Evolutionary conservation across 2,797 vertebrate genomes (phyloP), one percentile per base, ranked within the genome.

Genomic region (Acrossocheilus fasciatus): DNA sequence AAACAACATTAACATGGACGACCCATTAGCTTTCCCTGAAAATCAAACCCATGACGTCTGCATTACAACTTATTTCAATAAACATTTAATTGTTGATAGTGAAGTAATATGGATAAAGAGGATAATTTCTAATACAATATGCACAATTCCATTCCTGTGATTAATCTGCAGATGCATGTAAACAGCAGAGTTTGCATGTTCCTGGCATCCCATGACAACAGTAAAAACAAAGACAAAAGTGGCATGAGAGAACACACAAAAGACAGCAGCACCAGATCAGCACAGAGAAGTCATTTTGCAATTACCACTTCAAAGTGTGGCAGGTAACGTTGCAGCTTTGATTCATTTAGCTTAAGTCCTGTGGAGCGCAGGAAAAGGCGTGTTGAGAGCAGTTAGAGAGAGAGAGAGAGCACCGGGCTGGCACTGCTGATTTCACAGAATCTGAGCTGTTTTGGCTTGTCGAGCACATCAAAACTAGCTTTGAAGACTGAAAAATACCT

Each of bases 371-470:
- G 92, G 94, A 93, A 95, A 94, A 95, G 93, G 92, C 89, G 90
- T 95, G 92, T 95, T 94, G 88, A 87, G 91, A 94, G 91, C 85
- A 87, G 90, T 94, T 92, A 30, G 59, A 68, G 79, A 78, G 82
- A 79, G 66, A 79, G 66, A 79, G 66, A 92, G 92, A 92, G 95
- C 84, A 91, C 86, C 93, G 94, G 92, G 92, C 92, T 94, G 94
- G 91, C 93, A 91, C 92, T 95, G 93, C 94, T 95, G 94, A 96
- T 95, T 96, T 96, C 94, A 96, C 94, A 96, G 94, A 96, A 95
- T 92, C 79, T 94, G 93, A 94, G 93, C 92, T 94, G 90, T 95
- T 96, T 95, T 95, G 93, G 91, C 92, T 94, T 94, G 93, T 95
- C 94, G 93, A 87, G 88, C 91, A 95, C 91, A 96, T 96, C 94